These are phyloP conservation scores for Clinocottus analis DNA, from an alignment of 2,113 vertebrate genomes.

Conservation along the genomic window DNA sequence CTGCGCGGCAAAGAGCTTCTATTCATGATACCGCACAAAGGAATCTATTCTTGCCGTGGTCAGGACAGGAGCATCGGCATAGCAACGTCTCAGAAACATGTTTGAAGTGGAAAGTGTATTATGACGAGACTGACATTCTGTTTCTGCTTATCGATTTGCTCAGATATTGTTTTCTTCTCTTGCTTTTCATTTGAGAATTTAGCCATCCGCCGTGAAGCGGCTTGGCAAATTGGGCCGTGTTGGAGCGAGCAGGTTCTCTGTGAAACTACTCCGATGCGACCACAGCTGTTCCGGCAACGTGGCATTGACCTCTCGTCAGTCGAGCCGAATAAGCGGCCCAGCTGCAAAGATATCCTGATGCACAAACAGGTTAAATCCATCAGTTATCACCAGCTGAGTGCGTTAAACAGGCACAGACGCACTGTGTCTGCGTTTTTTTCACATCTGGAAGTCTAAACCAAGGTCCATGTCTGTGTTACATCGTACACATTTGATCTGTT, in stretches of 20 bases:
- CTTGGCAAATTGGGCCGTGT: slow-evolving; percentile 24
- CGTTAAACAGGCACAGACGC: too few species aligned
- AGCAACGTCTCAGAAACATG: slow-evolving; percentile 37
- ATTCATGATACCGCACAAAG: slow-evolving; percentile 48
- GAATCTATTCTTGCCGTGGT: slow-evolving; percentile 40
- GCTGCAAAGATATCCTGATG: too few species aligned
- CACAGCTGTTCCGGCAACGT: too few species aligned
- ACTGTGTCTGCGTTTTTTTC: too few species aligned
- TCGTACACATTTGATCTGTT: too few species aligned
- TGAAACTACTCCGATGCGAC: too few species aligned
- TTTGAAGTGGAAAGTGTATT: slow-evolving; percentile 7
- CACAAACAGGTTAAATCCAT: too few species aligned
- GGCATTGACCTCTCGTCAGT: too few species aligned
- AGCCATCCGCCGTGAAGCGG: neutral
- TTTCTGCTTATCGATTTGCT: neutral
- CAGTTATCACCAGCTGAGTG: too few species aligned
- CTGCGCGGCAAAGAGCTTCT: slow-evolving; percentile 19
- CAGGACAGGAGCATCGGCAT: slow-evolving; percentile 25
- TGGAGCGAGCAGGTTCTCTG: slow-evolving; percentile 10
- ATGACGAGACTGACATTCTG: neutral
- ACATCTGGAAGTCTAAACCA: too few species aligned
- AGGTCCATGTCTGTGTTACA: too few species aligned
- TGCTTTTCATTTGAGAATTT: slow-evolving; percentile 17
- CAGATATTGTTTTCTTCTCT: neutral
- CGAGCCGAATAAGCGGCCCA: too few species aligned